These are phyloP conservation scores for Pelusios castaneus DNA, from an alignment of 2,113 vertebrate genomes.

Conservation along the genomic window DNA sequence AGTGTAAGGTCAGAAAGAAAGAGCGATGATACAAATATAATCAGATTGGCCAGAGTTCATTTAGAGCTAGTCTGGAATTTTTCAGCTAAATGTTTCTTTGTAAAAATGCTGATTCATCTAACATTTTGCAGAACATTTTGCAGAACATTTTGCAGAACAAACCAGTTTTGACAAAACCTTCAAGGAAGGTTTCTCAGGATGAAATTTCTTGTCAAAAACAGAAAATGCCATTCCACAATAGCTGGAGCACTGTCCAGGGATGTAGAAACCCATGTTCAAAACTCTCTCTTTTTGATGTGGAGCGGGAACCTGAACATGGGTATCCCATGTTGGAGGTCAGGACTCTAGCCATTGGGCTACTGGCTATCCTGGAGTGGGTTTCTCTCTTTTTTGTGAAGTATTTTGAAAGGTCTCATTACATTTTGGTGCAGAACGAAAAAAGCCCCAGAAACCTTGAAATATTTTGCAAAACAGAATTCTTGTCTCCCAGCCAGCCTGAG, in stretches of 20 bases:
- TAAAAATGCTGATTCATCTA: neutral
- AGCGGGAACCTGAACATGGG: neutral
- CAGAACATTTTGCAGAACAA: no score
- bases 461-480: neutral
- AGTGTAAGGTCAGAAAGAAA: slow-evolving; percentile 25
- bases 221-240: neutral
- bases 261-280: neutral
- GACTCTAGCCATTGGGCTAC: neutral
- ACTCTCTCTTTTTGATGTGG: neutral
- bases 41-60: neutral
- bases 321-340: neutral
- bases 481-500: neutral
- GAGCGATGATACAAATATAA: slow-evolving; percentile 6
- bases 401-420: neutral
- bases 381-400: neutral
- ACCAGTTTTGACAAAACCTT: neutral
- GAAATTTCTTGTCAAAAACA: neutral
- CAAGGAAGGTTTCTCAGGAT: neutral
- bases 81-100: neutral
- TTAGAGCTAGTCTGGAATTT: neutral
- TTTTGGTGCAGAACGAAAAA: neutral
- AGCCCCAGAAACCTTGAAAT: neutral
- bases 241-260: neutral
- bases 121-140: no score
- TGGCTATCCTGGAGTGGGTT: neutral